A percentile compares a stretch with the other conserved stretches of the same genome.
Conservation (phyloP, 2,113 vertebrate species). For the Hypomesus transpacificus region DNA sequence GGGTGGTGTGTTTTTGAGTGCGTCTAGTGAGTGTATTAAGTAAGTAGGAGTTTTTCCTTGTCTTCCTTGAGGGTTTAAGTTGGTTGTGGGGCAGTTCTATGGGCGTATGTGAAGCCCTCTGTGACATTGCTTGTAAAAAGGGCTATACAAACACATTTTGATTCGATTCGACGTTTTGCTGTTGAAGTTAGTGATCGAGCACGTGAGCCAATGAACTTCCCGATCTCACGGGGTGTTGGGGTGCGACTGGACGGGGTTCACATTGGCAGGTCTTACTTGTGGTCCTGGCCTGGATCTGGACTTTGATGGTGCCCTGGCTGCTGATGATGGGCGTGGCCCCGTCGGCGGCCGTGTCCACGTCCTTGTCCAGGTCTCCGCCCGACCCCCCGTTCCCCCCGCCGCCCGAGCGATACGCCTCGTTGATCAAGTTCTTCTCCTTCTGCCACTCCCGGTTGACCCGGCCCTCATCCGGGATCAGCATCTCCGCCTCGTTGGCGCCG, state of each 20-base stretch:
- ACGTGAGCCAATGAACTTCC: not conserved
- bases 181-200: too few species aligned
- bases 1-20: too few species aligned
- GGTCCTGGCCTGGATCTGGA: constrained; percentile 82
- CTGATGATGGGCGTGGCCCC: constrained; percentile 78
- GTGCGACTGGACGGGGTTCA: not conserved
- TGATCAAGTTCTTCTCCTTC: constrained; percentile 84
- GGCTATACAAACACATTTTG: not conserved
- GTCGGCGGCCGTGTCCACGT: constrained; percentile 72
- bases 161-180: too few species aligned
- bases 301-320: constrained; percentile 89
- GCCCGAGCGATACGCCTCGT: constrained; percentile 80
- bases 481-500: constrained; percentile 83
- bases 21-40: too few species aligned
- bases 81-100: too few species aligned
- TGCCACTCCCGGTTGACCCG: constrained; percentile 82
- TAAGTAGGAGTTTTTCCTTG: too few species aligned
- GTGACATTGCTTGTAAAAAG: too few species aligned
- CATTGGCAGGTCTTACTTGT: constrained; percentile 69
- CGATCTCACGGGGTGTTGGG: not conserved
- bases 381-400: constrained; percentile 57
- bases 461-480: constrained; percentile 83
- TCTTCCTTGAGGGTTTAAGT: too few species aligned
- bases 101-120: too few species aligned
- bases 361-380: constrained; percentile 81